Percentiles rank a stretch among this genome's conserved stretches.
phyloP scores from a whole-genome alignment of 1,140 invertebrate species.

The Leptinotarsa lineolata region DNA sequence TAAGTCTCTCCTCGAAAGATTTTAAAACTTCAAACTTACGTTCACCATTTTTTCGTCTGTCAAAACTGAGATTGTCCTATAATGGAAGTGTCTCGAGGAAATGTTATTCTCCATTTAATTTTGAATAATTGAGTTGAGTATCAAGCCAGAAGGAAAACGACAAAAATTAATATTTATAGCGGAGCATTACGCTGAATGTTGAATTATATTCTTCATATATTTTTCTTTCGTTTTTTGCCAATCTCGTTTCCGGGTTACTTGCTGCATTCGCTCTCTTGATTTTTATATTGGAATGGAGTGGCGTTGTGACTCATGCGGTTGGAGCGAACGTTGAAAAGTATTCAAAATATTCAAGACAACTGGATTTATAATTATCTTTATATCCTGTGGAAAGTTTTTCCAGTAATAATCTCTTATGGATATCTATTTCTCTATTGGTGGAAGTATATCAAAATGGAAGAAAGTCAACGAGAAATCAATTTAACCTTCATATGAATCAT shows the following conservation, averaged over 20 bases:
- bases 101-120: constrained; percentile 16
- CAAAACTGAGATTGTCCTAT: neutral
- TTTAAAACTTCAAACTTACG: neutral
- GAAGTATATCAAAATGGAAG: too few species aligned
- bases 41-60: neutral
- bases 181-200: constrained; percentile 7
- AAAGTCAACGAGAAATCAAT: too few species aligned
- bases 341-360: too few species aligned
- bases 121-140: constrained; percentile 15
- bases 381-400: too few species aligned
- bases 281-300: too few species aligned
- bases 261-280: too few species aligned
- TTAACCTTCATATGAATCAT: too few species aligned
- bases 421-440: too few species aligned
- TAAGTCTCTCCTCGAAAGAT: neutral
- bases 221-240: neutral
- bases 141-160: constrained; percentile 10
- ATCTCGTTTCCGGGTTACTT: neutral
- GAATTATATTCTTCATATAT: constrained; percentile 12
- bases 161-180: constrained; percentile 19
- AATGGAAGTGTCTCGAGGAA: neutral
- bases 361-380: too few species aligned
- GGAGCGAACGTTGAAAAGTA: too few species aligned
- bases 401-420: too few species aligned
- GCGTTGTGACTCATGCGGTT: too few species aligned